Evolutionary conservation across 2,888 invertebrate genomes (phyloP).

Genomic region (Branchipolynoe longqiensis): DNA sequence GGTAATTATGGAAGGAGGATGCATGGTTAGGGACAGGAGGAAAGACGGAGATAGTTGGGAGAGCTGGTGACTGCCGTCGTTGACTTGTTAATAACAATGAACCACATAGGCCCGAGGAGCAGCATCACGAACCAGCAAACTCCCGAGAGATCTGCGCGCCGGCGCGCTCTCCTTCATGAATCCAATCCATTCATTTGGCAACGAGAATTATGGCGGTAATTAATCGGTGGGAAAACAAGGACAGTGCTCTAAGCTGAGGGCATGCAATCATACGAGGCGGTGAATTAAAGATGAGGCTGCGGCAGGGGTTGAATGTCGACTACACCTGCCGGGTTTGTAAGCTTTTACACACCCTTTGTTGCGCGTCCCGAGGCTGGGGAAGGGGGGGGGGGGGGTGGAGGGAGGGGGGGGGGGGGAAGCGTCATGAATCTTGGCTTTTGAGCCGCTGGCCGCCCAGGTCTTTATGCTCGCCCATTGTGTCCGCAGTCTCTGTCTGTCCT

Average conservation of each 20-base stretch:
- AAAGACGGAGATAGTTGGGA: too few species aligned
- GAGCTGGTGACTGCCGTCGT: too few species aligned
- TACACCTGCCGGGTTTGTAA: conserved; percentile 24
- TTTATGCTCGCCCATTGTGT: conserved; percentile 10
- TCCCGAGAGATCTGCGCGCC: neutral
- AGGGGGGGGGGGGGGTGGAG: too few species aligned
- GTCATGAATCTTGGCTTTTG: conserved; percentile 20
- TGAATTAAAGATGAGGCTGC: conserved; percentile 40
- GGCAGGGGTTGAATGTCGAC: neutral
- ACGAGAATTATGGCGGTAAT: conserved; percentile 42
- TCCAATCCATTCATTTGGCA: conserved; percentile 55
- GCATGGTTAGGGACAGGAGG: too few species aligned
- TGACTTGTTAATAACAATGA: too few species aligned
- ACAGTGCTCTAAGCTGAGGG: conserved; percentile 37
- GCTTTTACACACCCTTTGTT: conserved; percentile 28
- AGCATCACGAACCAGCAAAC: neutral
- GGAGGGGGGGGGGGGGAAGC: too few species aligned
- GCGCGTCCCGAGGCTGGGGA: neutral
- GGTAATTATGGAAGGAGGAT: too few species aligned
- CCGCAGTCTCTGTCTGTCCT: neutral
- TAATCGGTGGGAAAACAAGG: conserved; percentile 48
- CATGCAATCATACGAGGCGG: conserved; percentile 17
- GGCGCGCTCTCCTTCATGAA: conserved; percentile 2
- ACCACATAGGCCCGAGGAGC: neutral
- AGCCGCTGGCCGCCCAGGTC: neutral